A percentile compares a stretch with the other conserved stretches of the same genome.
These are phyloP conservation scores for Thymallus thymallus DNA, from an alignment of 2,113 vertebrate species.

Conservation along the genomic window DNA sequence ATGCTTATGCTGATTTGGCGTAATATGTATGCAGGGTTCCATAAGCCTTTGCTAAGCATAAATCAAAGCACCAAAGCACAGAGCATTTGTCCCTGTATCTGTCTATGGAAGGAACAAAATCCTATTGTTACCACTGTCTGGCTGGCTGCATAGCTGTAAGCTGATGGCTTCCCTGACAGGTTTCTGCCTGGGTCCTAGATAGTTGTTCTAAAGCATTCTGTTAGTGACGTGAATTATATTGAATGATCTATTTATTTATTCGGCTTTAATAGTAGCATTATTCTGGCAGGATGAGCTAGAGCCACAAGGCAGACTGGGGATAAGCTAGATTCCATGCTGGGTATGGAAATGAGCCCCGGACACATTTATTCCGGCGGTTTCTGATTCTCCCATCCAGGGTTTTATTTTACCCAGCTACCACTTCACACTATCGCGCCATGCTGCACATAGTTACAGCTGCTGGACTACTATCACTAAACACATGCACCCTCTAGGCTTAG, in stretches of 20 bases:
- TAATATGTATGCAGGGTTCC: background rate
- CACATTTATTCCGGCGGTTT: constrained; percentile 40
- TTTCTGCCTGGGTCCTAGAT: background rate
- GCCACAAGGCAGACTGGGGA: constrained; percentile 10
- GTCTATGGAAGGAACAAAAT: background rate
- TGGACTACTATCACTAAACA: background rate
- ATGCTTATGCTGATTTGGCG: background rate
- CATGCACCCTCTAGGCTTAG: background rate
- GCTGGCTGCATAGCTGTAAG: constrained; percentile 16
- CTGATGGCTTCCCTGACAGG: constrained; percentile 27
- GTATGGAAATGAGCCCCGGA: constrained; percentile 59
- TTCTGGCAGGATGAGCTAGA: constrained; percentile 47
- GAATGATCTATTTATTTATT: constrained; percentile 67
- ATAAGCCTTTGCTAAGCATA: background rate
- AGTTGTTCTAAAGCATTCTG: too few relatives aligned
- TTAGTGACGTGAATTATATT: constrained; percentile 18
- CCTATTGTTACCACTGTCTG: constrained; percentile 14
- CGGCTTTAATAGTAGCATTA: constrained; percentile 51
- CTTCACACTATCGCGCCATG: background rate
- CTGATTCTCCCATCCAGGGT: constrained; percentile 21
- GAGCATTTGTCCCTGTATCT: background rate
- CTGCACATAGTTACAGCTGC: background rate
- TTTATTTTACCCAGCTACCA: constrained; percentile 7
- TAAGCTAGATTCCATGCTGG: constrained; percentile 42
- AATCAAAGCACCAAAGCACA: background rate